Percentiles rank a stretch among this genome's conserved stretches.
These are phyloP conservation scores for Cinclus cinclus DNA, from an alignment of 2,113 vertebrate genomes.

Conservation along the genomic window DNA sequence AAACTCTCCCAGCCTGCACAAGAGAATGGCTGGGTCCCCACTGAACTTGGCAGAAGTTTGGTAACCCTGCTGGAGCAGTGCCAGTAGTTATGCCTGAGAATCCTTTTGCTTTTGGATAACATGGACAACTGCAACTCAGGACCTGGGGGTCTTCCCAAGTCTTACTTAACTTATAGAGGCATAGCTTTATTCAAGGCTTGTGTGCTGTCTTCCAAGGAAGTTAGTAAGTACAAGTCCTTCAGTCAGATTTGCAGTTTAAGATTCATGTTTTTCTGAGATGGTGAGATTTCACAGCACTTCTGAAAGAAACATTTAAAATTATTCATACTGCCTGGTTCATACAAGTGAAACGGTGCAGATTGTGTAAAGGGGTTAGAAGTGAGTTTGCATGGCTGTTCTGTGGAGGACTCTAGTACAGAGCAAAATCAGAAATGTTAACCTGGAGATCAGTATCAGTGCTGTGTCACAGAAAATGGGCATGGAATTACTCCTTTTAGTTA, in stretches of 20 bases:
- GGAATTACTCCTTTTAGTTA: neutral
- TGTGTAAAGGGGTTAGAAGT: neutral
- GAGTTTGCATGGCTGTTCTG: neutral
- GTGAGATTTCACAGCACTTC: neutral
- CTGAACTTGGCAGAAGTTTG: neutral
- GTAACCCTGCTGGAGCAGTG: fast-evolving
- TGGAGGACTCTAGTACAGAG: neutral
- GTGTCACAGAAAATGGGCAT: neutral
- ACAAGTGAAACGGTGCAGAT: neutral
- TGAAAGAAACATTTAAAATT: neutral
- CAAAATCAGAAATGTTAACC: neutral
- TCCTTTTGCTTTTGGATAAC: neutral
- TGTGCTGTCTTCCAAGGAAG: neutral
- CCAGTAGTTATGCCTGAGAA: neutral
- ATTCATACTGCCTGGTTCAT: neutral
- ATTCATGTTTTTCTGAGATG: neutral
- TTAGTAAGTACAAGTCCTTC: neutral
- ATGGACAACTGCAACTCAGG: neutral
- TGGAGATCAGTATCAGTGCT: neutral
- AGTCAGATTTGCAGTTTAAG: neutral
- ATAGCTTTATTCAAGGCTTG: neutral
- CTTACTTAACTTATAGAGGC: neutral
- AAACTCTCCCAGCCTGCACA: neutral
- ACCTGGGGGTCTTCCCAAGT: neutral
- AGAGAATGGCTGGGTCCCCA: neutral